phyloP scores from a whole-genome alignment of 2,113 vertebrate genomes.

The Meles meles region DNA sequence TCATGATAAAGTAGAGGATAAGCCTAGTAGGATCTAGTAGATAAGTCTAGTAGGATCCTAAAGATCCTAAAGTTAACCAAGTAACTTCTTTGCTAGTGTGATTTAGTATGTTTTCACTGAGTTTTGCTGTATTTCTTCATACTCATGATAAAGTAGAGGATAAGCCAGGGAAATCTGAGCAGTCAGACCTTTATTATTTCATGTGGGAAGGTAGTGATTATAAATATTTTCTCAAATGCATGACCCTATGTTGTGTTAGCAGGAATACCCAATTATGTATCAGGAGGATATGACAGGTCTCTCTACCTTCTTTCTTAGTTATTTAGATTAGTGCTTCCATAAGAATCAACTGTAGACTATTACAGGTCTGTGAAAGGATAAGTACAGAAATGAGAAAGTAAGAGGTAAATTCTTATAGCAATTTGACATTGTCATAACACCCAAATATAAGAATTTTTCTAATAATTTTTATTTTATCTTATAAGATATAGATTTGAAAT shows the following conservation, averaged over 20 bases:
- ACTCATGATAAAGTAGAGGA: background rate
- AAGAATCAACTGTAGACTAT: background rate
- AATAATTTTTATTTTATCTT: conserved; percentile 13
- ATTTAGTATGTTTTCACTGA: background rate
- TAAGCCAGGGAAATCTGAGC: background rate
- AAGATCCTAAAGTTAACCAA: too few relatives aligned
- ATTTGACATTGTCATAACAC: background rate
- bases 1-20: background rate
- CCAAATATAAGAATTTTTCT: conserved; percentile 8
- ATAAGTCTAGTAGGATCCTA: background rate
- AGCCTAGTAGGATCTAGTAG: background rate
- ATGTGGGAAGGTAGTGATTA: background rate
- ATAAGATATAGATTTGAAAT: background rate
- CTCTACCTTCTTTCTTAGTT: background rate
- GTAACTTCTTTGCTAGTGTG: background rate
- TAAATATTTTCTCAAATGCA: background rate
- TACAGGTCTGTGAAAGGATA: background rate
- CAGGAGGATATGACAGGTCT: background rate
- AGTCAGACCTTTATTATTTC: conserved; percentile 10
- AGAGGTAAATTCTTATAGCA: background rate
- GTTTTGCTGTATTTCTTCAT: background rate
- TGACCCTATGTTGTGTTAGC: background rate
- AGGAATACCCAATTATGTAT: background rate
- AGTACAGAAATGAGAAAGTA: conserved; percentile 3
- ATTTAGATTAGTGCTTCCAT: background rate